A percentile compares a stretch with the other conserved stretches of the same genome.
Evolutionary conservation across 2,797 vertebrate genomes (phyloP).

Genomic region (Sciaenops ocellatus): DNA sequence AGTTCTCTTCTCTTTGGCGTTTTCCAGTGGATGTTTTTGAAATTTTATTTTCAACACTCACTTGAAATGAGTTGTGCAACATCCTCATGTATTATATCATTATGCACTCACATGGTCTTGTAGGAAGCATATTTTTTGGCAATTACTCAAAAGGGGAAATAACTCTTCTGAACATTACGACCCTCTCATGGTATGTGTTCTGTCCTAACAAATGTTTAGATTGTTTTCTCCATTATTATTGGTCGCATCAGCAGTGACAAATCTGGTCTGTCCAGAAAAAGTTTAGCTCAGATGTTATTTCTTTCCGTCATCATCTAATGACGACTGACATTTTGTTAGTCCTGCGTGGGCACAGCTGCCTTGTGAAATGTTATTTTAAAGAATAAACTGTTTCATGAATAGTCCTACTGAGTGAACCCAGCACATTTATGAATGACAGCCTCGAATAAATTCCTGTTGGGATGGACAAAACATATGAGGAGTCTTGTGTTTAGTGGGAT

Average conservation of each 20-base stretch:
- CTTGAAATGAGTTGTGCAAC: conserved; percentile 8
- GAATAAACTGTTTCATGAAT: conserved; percentile 26
- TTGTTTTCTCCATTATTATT: background rate
- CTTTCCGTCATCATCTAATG: background rate
- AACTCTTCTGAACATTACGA: background rate
- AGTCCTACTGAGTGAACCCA: conserved; percentile 41
- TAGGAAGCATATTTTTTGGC: background rate
- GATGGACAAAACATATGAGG: conserved; percentile 72
- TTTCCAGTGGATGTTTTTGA: conserved; percentile 18
- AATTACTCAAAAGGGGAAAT: background rate
- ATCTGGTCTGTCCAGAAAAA: background rate
- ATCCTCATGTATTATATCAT: background rate
- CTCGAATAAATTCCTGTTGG: conserved; percentile 22
- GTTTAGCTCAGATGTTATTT: background rate
- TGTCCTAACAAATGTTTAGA: background rate
- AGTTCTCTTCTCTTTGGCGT: conserved; percentile 15
- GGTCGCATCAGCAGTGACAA: background rate
- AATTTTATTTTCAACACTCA: background rate
- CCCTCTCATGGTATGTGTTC: conserved; percentile 1
- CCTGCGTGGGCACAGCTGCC: conserved; percentile 19
- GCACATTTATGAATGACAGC: conserved; percentile 56
- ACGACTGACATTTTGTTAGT: conserved; percentile 15
- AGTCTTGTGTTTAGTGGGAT: conserved; percentile 16
- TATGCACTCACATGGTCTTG: background rate
- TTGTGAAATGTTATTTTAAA: conserved; percentile 41